These are phyloP conservation scores for Pristionchus exspectatus DNA, from an alignment of 2,888 invertebrate genomes.

Conservation along the genomic window DNA sequence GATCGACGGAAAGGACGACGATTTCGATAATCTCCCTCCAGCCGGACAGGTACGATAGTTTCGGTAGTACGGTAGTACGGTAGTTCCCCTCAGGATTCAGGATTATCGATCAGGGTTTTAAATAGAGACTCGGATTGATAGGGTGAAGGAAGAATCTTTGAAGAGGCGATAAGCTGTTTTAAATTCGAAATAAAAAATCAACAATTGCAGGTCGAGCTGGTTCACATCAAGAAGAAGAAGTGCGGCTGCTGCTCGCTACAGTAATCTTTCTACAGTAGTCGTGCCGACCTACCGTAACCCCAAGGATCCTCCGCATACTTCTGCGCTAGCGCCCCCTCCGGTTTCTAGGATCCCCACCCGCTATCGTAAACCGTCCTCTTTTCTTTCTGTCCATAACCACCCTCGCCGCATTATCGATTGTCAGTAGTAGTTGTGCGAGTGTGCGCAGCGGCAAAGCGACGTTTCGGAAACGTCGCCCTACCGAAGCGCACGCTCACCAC, in stretches of 20 bases:
- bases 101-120: too few relatives aligned
- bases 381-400: not conserved
- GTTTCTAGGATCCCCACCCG: not conserved
- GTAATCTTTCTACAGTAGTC: slow-evolving; percentile 55
- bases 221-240: slow-evolving; percentile 71
- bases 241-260: slow-evolving; percentile 72
- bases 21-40: slow-evolving; percentile 63
- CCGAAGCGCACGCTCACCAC: slow-evolving; percentile 11
- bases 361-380: not conserved
- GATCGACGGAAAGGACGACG: slow-evolving; percentile 45
- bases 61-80: not conserved
- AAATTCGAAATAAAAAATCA: not conserved
- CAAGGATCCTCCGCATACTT: slow-evolving; percentile 1
- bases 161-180: too few relatives aligned
- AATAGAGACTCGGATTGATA: too few relatives aligned
- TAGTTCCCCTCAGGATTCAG: too few relatives aligned
- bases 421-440: slow-evolving; percentile 21
- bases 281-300: not conserved
- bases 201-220: slow-evolving; percentile 64
- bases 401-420: slow-evolving; percentile 44
- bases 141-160: too few relatives aligned
- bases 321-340: slow-evolving; percentile 4
- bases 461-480: not conserved
- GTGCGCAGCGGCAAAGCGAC: not conserved
- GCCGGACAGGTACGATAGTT: slow-evolving; percentile 58